Evolutionary conservation across 2,888 invertebrate genomes (phyloP), one percentile per base, ranked within the genome.

Genomic region (Xestia sexstrigata): DNA sequence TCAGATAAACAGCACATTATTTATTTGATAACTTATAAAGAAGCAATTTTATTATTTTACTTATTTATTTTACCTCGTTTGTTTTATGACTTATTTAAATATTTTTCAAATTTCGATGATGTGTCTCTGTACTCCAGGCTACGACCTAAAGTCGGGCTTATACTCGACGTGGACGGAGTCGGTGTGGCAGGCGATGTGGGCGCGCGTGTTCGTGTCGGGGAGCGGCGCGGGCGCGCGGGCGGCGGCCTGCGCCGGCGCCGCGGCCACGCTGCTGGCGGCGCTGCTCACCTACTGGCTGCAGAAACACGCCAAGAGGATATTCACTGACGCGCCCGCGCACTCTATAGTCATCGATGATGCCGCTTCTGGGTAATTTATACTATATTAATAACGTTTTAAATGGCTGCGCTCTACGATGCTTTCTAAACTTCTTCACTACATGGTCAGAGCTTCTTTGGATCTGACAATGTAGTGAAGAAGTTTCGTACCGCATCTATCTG

Each of bases 131-230:
- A 23, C 72, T 78, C 0, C 84, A 98, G 98, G 97, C 90, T 98
- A 98, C 91, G 97, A 98, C 91, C 98, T 98, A 97, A 95, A 97
- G 35, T 98, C 98, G 0, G 98, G 98, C 23, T 86, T 97, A 88
- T 99, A 98, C 93, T 98, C 99, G 8, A 98, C 98, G 20, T 99
- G 99, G 99, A 98, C 98, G 35, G 99, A 99, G 96, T 99, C 99
- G 0, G 97, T 98, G 63, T 99, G 99, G 99, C 96, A 97, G 76
- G 96, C 97, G 75, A 97, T 98, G 88, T 97, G 97, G 88, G 97
- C 98, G 80, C 97, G 98, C 83, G 97, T 99, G 96, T 99, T 99
- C 94, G 96, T 99, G 78, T 97, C 97, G 89, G 98, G 99, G 69
- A 97, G 98, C 20, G 97, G 97, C 17, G 92, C 89, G 58, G 95